Percentiles rank a stretch among this genome's conserved stretches.
phyloP scores from a whole-genome alignment of 2,888 invertebrate species.

The Nomada goodeniana region DNA sequence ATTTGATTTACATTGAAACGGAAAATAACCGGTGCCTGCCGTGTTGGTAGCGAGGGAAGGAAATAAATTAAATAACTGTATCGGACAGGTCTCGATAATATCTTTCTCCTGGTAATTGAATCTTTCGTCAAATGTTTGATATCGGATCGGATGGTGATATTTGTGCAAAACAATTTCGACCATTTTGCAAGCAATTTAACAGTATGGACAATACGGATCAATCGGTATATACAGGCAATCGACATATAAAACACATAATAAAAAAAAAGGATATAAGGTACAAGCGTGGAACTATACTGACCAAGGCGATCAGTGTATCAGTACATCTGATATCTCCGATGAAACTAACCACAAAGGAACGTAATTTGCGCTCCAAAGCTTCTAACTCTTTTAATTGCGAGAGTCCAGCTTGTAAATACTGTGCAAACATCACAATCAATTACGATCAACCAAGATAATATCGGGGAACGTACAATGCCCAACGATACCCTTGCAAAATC shows the following conservation, averaged over 20 bases:
- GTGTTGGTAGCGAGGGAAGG: background rate
- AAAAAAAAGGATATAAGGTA: background rate
- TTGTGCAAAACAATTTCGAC: background rate
- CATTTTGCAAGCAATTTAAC: too few species aligned
- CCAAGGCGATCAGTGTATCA: background rate
- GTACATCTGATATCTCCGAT: background rate
- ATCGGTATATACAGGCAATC: too few species aligned
- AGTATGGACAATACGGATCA: background rate
- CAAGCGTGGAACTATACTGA: background rate
- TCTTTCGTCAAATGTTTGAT: background rate
- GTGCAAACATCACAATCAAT: slow-evolving; percentile 11
- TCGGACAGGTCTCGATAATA: background rate
- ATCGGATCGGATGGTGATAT: too few species aligned
- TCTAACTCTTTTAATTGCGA: background rate
- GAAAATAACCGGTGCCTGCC: slow-evolving; percentile 27
- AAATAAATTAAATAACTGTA: slow-evolving; percentile 7
- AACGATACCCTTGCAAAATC: slow-evolving; percentile 7
- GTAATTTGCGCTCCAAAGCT: background rate
- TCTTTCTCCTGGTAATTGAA: background rate
- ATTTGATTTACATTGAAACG: slow-evolving; percentile 16
- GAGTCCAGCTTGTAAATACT: background rate
- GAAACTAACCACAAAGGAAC: background rate
- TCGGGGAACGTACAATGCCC: background rate
- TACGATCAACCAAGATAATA: slow-evolving; percentile 26
- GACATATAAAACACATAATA: background rate